Base-by-base conservation (phyloP, 1,140 invertebrate species). In the Listronotus bonariensis region DNA sequence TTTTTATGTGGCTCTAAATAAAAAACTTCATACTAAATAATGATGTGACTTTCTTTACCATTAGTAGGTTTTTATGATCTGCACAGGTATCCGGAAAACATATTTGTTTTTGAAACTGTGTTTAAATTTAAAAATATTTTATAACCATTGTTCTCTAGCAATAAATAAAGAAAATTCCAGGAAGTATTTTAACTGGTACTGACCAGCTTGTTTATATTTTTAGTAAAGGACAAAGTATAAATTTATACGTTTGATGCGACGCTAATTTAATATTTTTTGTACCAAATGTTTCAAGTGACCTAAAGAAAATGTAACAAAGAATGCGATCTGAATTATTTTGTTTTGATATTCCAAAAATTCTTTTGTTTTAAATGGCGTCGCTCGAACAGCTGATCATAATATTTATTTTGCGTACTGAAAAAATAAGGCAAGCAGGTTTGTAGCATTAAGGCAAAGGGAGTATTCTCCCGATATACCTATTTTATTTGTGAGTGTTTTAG, bases 171-270 rank as follows among this genome's bases (percentile, higher is more conserved):
- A n/a, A n/a, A n/a, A 26, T 5, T 26, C 5, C 20, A 26, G 5
- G 5, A 26, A 26, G 20, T 26, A 26, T 26, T 26, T 26, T 26
- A 26, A 3, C 5, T 3, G 1, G 20, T 26, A 26, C 20, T 26
- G 20, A 26, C 20, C 20, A 18, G 15, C 26, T 26, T 49, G 9
- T 48, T 20, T 26, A 17, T 11, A 18, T 49, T 49, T 49, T 18
- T 49, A 49, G 46, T 14, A 14, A 7, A 15, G 15, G 7, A 31
- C 46, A 49, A 49, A 49, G 46, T 49, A 49, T 18, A 26, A 49
- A 26, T 49, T 49, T 49, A 26, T 49, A 20, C 46, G 26, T 49
- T 49, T 31, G 20, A 49, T 31, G 46, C 15, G 20, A 49, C 18
- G 1, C 9, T 26, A 20, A 18, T 26, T 20, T 49, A 20, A 20